Base-by-base conservation (phyloP, 2,113 vertebrate genomes). In the Pterocles burchelli region DNA sequence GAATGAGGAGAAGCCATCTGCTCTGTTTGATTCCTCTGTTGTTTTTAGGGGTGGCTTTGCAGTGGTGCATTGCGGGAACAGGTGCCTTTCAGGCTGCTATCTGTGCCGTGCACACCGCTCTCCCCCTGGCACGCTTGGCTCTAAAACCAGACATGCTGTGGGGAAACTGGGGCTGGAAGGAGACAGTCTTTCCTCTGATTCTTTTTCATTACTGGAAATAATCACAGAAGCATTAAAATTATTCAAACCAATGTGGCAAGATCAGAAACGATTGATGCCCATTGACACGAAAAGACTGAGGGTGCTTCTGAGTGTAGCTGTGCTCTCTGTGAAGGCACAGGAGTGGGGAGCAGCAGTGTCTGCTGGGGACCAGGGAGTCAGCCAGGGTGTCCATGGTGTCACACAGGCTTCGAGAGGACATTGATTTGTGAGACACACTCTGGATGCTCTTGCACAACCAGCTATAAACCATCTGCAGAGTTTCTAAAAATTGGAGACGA, bases 351-450 rank as follows among this genome's bases (percentile, higher is more conserved):
- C 74, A 82, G 62, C 19, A 5, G 13, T 33, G 22, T 72, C 57
- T 91, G 18, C 66, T 68, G 36, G 41, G 46, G 22, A 70, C n/a
- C 52, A 78, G 25, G 11, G 14, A 33, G 20, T 48, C 61, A 81
- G 9, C 41, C 41, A 19, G 36, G 8, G 17, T 55, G 29, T 49
- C 70, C 1, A 3, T 74, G 38, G 29, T 76, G 19, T 70, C 38
- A 48, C 43, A 22, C 0, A 0, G 45, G 8, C 63, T 84, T 86
- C 4, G 12, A 58, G 46, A 57, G 17, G 22, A 48, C 17, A 36
- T 55, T 0, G 1, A 33, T 88, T 68, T 74, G 28, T 73, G 89
- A 55, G 51, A 71, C 26, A 73, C 15, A 14, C 1, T 2, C 54
- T 79, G 58, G 58, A 33, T 83, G 45, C 36, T 86, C 46, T 59